These are phyloP conservation scores for Branchipolynoe longqiensis DNA, from an alignment of 2,888 invertebrate species.

Conservation along the genomic window DNA sequence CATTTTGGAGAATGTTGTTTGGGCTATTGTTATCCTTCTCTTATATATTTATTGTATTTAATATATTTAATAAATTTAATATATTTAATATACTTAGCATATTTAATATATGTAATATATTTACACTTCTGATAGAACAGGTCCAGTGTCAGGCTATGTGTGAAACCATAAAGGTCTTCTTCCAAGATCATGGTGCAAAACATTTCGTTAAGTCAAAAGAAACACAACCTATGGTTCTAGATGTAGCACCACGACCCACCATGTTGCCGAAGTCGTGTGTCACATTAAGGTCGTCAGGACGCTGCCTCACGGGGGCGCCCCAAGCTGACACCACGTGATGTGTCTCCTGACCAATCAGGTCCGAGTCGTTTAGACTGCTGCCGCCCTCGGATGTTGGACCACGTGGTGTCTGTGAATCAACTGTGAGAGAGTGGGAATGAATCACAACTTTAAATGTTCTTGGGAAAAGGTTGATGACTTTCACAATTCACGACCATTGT, in stretches of 20 bases:
- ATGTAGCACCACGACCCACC: background rate
- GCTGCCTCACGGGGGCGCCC: conserved; percentile 29
- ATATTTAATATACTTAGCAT: no score
- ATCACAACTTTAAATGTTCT: background rate
- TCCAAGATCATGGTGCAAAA: no score
- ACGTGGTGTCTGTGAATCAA: background rate
- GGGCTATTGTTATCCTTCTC: no score
- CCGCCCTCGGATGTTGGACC: background rate
- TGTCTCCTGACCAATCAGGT: conserved; percentile 47
- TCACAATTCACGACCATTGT: background rate
- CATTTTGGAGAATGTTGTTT: no score
- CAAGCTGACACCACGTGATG: conserved; percentile 48
- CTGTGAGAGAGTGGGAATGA: background rate
- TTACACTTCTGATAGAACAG: no score
- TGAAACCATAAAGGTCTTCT: no score
- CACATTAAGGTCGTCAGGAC: conserved; percentile 13
- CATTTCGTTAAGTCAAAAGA: no score
- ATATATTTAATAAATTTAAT: no score
- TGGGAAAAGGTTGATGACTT: background rate
- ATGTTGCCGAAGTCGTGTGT: conserved; percentile 44
- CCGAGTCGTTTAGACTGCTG: background rate
- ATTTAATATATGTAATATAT: no score
- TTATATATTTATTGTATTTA: no score
- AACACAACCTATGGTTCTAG: no score
- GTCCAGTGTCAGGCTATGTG: no score